These are phyloP conservation scores for Peucedramus taeniatus DNA, from an alignment of 2,113 vertebrate genomes.

Conservation along the genomic window DNA sequence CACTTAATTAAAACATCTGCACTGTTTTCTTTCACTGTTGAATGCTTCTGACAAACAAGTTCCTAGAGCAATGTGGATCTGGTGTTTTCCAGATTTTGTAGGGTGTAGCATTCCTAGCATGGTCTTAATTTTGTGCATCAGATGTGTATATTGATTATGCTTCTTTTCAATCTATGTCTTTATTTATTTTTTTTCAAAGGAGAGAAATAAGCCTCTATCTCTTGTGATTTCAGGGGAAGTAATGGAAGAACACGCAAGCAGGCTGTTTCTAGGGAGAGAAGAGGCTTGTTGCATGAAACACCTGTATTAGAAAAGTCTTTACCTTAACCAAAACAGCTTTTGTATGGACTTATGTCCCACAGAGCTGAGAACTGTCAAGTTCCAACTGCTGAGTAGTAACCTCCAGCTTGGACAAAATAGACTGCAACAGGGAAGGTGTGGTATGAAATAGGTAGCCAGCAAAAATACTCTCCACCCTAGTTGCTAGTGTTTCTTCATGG, in stretches of 20 bases:
- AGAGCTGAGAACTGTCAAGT: background rate
- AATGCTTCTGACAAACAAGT: slow-evolving; percentile 12
- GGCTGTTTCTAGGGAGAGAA: background rate
- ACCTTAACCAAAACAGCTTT: background rate
- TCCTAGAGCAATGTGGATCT: background rate
- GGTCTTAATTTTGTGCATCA: background rate
- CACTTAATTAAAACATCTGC: slow-evolving; percentile 29
- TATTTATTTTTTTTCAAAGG: background rate
- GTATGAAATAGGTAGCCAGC: background rate
- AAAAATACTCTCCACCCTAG: fast-evolving
- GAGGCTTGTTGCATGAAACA: background rate
- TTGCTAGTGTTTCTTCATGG: background rate
- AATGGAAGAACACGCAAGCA: background rate
- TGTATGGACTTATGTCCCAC: background rate
- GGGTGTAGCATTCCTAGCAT: background rate
- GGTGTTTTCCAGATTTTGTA: background rate
- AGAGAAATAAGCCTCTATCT: background rate
- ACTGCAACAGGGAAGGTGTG: background rate
- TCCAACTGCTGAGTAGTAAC: background rate
- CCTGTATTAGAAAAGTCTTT: background rate
- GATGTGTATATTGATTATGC: background rate
- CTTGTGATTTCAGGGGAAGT: background rate
- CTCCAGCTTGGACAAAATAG: background rate
- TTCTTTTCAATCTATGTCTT: background rate
- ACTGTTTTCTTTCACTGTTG: background rate